Evolutionary conservation across 2,888 invertebrate species (phyloP), one percentile per base, ranked within the genome.

Genomic region (Melieria omissa): DNA sequence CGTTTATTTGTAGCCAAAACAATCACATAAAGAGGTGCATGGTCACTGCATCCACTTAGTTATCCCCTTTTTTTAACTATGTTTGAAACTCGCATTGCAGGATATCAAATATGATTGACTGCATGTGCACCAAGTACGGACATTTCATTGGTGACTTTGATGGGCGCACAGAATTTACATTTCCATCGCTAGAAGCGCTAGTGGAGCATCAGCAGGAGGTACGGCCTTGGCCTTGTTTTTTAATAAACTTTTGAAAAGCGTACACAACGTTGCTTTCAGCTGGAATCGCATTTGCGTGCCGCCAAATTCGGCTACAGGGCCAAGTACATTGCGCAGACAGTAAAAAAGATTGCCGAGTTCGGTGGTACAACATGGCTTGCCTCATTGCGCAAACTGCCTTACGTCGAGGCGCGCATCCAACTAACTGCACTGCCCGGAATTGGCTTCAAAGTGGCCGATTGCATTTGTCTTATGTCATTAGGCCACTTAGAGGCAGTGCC

Each of bases 361-460:
- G 95, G 94, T 1, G 93, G 93, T 0, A 84, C 88, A 4, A 79
- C 88, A 0, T 98, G 97, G 97, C 89, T 98, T 70, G 83, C 90
- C 42, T 86, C 88, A 64, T 87, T 99, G 5, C 90, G 92, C 74
- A 85, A 88, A 10, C 87, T 92, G 86, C 87, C 91, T 12, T 98
- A 97, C 81, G 87, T 88, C 58, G 90, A 93, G 74, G 94, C 96
- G 0, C 93, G 92, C 79, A 82, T 86, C 16, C 91, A 93, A 80
- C 89, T 99, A 5, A 91, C 94, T 87, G 90, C 90, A 74, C 87
- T 99, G 47, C 92, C 93, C 77, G 99, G 99, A 9, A 92, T 99
- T 79, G 99, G 99, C 4, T 93, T 95, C 8, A 99, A 99, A 91
- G 97, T 99, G 16, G 97, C 99, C 0, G 99, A 99, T 87, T 99